Evolutionary conservation across 1,140 invertebrate genomes (phyloP).

Genomic region (Drosophila azteca): DNA sequence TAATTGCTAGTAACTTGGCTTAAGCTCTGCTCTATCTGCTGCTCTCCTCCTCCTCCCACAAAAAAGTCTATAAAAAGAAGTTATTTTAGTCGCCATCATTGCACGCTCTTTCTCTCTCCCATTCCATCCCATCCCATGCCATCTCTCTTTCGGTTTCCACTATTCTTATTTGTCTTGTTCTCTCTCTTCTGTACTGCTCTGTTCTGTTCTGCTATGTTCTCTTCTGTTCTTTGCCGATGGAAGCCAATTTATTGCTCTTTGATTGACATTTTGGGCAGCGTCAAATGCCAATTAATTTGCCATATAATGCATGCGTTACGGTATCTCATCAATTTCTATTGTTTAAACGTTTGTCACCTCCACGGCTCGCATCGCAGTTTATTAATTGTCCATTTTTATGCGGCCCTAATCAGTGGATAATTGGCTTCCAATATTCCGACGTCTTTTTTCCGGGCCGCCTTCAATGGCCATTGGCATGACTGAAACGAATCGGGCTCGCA

Average conservation of each 20-base stretch:
- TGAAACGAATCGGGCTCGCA: constrained; percentile 47
- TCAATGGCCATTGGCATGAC: constrained; percentile 4
- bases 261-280: constrained; percentile 71
- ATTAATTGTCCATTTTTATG: constrained; percentile 76
- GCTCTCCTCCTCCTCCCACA: constrained; percentile 7
- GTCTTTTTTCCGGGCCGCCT: constrained; percentile 64
- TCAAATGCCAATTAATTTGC: constrained; percentile 71
- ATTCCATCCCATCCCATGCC: neutral
- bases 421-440: constrained; percentile 43
- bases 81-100: constrained; percentile 26
- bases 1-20: constrained; percentile 70
- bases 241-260: constrained; percentile 71
- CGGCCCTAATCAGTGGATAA: constrained; percentile 43
- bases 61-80: constrained; percentile 37
- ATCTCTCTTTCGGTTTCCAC: neutral
- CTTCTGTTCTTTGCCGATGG: constrained; percentile 24
- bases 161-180: constrained; percentile 29
- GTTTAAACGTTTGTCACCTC: constrained; percentile 78
- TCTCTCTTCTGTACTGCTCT: neutral
- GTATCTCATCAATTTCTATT: constrained; percentile 80
- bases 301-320: constrained; percentile 80
- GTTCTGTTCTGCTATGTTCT: no score
- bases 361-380: constrained; percentile 55
- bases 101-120: constrained; percentile 8
- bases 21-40: constrained; percentile 17